Evolutionary conservation across 2,797 vertebrate species (phyloP).

Genomic region (Amblyraja radiata): DNA sequence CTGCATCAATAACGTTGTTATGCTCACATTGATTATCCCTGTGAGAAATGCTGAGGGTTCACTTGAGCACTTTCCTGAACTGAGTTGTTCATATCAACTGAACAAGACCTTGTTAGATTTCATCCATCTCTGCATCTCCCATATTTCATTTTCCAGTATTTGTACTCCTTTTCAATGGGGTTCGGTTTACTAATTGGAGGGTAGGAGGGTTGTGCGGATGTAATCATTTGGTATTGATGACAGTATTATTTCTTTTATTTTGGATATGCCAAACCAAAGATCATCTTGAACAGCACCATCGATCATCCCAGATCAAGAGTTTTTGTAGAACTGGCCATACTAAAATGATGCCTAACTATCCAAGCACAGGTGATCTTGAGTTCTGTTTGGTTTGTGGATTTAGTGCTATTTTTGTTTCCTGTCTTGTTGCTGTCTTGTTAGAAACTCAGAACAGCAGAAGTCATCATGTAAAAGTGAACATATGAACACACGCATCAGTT

Average conservation of each 20-base stretch:
- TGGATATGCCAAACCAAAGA: conserved; percentile 24
- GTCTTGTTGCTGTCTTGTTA: background rate
- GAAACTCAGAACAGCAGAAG: background rate
- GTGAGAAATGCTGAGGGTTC: background rate
- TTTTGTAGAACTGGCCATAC: conserved; percentile 33
- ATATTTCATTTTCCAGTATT: background rate
- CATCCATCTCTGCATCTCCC: background rate
- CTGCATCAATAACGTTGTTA: background rate
- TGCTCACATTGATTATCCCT: background rate
- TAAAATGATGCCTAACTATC: conserved; percentile 33
- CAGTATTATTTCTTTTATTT: conserved; percentile 32
- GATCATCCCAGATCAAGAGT: conserved; percentile 35
- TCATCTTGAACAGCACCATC: conserved; percentile 37
- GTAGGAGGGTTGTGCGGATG: background rate
- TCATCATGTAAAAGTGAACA: background rate
- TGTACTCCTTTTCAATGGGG: background rate
- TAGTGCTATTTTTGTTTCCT: background rate
- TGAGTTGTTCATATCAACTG: background rate
- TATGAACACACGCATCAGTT: background rate
- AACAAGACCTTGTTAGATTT: background rate
- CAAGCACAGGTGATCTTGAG: conserved; percentile 34
- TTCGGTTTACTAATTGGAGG: background rate
- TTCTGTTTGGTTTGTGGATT: conserved; percentile 23
- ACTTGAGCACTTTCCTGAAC: background rate
- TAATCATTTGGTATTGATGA: conserved; percentile 33